Conservation (phyloP, 2,113 vertebrate genomes). For the human region GRCh38 chr7:96562001-96562500, state of each 20-base stretch:
- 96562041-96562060: not conserved
- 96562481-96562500: not conserved
- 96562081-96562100: not conserved
- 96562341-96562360: not conserved
- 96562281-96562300: not conserved
- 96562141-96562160: not conserved
- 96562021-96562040: not conserved
- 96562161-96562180: slow-evolving; percentile 9
- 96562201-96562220: slow-evolving; percentile 38
- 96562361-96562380: not conserved
- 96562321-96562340: not conserved
- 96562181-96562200: slow-evolving; percentile 12
- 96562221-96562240: not conserved
- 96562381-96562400: not conserved
- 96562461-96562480: not conserved
- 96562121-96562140: slow-evolving; percentile 2
- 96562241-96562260: not conserved
- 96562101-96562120: slow-evolving; percentile 20
- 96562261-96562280: not conserved
- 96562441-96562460: not conserved
- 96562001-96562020: not conserved
- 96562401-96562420: not conserved
- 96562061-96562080: not conserved
- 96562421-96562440: not conserved
- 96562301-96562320: not conserved